These are phyloP conservation scores for Molossus alvarezi DNA, from an alignment of 2,797 vertebrate genomes.

Conservation along the genomic window DNA sequence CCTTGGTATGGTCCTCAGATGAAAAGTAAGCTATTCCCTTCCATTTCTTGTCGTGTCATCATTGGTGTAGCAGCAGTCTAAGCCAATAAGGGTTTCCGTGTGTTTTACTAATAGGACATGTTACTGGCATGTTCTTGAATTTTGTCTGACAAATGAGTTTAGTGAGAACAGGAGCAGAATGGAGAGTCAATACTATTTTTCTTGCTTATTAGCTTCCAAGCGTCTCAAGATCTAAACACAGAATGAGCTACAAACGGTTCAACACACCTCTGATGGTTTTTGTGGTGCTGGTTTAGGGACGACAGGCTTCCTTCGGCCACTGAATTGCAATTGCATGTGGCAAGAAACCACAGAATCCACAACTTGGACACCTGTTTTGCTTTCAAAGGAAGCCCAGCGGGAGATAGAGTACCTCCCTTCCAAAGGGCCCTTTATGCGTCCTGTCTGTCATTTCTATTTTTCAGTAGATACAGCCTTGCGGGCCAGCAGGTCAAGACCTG, in stretches of 20 bases:
- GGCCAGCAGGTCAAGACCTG: rapidly evolving
- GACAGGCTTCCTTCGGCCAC: neutral
- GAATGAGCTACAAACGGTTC: neutral
- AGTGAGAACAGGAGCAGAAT: conserved; percentile 24
- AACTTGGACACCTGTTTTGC: neutral
- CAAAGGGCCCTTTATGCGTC: neutral
- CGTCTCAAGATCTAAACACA: neutral
- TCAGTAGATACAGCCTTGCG: neutral
- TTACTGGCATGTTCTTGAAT: conserved; percentile 19
- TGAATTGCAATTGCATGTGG: neutral
- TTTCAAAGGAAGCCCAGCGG: neutral
- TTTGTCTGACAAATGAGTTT: conserved; percentile 56
- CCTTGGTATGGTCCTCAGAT: neutral
- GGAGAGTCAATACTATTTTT: conserved; percentile 45
- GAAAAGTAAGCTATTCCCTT: neutral
- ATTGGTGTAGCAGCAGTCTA: neutral
- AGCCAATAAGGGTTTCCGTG: neutral
- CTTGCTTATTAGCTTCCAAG: conserved; percentile 63
- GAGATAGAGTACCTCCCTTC: neutral
- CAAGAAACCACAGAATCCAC: conserved; percentile 61
- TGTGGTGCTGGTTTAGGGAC: neutral
- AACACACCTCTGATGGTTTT: neutral
- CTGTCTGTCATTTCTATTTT: neutral
- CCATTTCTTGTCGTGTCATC: neutral
- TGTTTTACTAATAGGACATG: conserved; percentile 45